Percentiles rank a stretch among this genome's conserved stretches.
phyloP scores from a whole-genome alignment of 1,140 invertebrate species.

The Nephila pilipes region DNA sequence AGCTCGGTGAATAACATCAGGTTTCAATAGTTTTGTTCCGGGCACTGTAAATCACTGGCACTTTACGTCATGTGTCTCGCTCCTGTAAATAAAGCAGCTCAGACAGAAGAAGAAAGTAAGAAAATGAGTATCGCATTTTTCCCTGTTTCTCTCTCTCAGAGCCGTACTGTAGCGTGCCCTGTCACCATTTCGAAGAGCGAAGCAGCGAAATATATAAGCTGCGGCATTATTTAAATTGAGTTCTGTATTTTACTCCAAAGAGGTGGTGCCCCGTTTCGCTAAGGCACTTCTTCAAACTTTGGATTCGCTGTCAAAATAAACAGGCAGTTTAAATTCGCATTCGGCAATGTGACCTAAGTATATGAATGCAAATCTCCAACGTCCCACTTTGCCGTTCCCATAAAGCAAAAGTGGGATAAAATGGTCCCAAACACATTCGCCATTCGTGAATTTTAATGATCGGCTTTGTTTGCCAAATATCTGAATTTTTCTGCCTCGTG shows the following conservation, averaged over 20 bases:
- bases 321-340: slow-evolving; percentile 37
- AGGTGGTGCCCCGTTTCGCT: background rate
- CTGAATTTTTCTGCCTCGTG: background rate
- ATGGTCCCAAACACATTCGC: background rate
- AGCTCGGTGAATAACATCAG: slow-evolving; percentile 29
- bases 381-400: background rate
- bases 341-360: background rate
- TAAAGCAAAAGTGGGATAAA: background rate
- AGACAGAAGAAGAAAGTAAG: background rate
- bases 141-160: background rate
- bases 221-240: slow-evolving; percentile 14
- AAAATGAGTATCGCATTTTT: slow-evolving; percentile 2
- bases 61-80: background rate
- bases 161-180: background rate
- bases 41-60: background rate
- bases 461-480: background rate
- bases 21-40: slow-evolving; percentile 21
- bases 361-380: slow-evolving; percentile 24
- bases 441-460: background rate
- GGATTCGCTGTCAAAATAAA: slow-evolving; percentile 32
- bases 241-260: slow-evolving; percentile 13
- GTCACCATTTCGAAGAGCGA: background rate
- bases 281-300: background rate
- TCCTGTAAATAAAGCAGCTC: background rate
- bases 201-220: background rate